Evolutionary conservation across 1,140 invertebrate genomes (phyloP), one percentile per base, ranked within the genome.

Genomic region (Argopecten irradians): DNA sequence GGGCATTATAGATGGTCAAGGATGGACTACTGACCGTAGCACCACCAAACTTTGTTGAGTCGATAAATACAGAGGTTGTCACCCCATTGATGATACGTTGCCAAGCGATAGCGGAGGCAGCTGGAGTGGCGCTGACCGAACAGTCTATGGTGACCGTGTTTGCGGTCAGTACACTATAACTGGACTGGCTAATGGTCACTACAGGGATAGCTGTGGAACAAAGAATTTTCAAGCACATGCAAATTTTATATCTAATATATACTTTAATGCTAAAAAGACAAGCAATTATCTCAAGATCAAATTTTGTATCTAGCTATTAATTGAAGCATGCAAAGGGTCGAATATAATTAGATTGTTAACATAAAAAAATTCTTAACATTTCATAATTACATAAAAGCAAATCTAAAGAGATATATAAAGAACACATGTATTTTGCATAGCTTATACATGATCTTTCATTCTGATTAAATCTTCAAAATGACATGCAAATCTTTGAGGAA

Each of bases 11-110:
- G 34, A 89, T 55, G 34, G 84, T 82, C 16, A 89, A 36, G 11
- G 88, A 89, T 36, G 87, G 87, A 16, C 34, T 71, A 8, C 16
- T 19, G 0, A 34, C 14, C 0, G 83, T 88, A 13, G 71, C 28
- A 11, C 87, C 87, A n/a, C 87, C 87, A 88, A 85, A 88, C 71
- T 88, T 88, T 14, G 34, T n/a, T 0, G 84, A 71, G 33, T 88
- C 32, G 0, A 43, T 43, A n/a, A 16, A 41, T 1, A 86, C 39
- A 22, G 39, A 35, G 34, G 84, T 39, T 1, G 84, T 41, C 16
- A 33, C 35, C 28, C 84, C 39, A 36, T 43, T 43, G 34, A 43
- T 41, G 32, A 43, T 32, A 7, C 84, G 34, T 39, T 43, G 34
- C 84, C 84, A 86, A 33, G 34, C 35, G 35, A 86, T 32, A 33